Evolutionary conservation across 2,113 vertebrate genomes (phyloP).

Genomic region (Lanius ludovicianus): DNA sequence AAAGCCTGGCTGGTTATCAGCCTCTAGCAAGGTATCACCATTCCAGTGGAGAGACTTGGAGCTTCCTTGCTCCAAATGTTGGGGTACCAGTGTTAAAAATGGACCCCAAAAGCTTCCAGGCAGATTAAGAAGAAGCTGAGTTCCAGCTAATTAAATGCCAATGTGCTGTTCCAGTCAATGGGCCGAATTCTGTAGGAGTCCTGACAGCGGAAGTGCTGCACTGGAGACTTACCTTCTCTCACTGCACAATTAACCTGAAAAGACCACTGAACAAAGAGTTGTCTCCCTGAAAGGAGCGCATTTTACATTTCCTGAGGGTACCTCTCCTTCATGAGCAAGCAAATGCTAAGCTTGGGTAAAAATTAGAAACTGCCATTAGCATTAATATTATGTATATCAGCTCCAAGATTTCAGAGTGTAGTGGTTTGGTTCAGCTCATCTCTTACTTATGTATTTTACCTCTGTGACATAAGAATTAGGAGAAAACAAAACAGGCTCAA

Average conservation of each 20-base stretch:
- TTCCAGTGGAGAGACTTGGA: not conserved
- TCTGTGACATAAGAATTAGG: no score
- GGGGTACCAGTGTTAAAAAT: not conserved
- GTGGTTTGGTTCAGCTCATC: no score
- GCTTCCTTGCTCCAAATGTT: not conserved
- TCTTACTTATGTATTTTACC: no score
- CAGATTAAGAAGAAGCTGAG: not conserved
- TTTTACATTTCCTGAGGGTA: not conserved
- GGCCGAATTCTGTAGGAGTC: not conserved
- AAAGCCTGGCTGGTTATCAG: not conserved
- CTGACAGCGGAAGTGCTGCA: not conserved
- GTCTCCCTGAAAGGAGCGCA: not conserved
- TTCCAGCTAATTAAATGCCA: not conserved
- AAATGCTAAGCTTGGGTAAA: not conserved
- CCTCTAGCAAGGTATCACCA: not conserved
- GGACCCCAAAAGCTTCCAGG: not conserved
- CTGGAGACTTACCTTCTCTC: not conserved
- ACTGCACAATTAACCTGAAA: not conserved
- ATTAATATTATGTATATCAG: not conserved
- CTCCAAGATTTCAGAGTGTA: not conserved
- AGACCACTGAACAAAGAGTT: not conserved
- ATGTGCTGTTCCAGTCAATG: not conserved
- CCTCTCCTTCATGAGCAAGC: not conserved
- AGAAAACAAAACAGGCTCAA: no score
- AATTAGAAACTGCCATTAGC: not conserved